Conservation (phyloP, 2,888 invertebrate genomes). For the Prosapia bicincta region DNA sequence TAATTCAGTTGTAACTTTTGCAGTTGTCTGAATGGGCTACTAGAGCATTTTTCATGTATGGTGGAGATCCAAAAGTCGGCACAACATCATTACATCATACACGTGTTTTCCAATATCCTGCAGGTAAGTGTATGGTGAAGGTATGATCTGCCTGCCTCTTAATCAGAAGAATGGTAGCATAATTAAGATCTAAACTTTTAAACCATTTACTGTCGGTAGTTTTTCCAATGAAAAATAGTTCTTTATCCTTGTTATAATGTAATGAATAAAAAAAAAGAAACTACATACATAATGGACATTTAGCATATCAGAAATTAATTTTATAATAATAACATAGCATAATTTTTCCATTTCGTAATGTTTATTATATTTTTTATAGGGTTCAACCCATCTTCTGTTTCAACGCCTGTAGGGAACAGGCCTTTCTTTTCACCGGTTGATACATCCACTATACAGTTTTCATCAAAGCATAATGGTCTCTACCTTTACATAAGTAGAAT, state of each 20-base stretch:
- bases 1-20: constrained; percentile 27
- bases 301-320: no score
- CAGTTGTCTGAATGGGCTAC: constrained; percentile 80
- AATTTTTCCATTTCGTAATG: not conserved
- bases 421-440: constrained; percentile 29
- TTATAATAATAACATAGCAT: no score
- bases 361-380: constrained; percentile 25
- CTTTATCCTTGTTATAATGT: no score
- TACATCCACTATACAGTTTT: constrained; percentile 46
- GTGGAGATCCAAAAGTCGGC: constrained; percentile 62
- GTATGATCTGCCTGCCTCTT: no score
- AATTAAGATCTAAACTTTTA: no score
- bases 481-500: constrained; percentile 89
- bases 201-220: no score
- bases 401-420: constrained; percentile 37
- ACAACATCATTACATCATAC: constrained; percentile 11
- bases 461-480: constrained; percentile 89
- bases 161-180: no score
- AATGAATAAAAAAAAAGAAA: no score
- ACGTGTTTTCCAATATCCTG: constrained; percentile 26
- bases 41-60: constrained; percentile 88
- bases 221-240: no score
- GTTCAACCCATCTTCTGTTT: constrained; percentile 38
- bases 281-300: no score
- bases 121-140: no score